Evolutionary conservation across 2,797 vertebrate genomes (phyloP), one percentile per base, ranked within the genome.

Genomic region (Tachyglossus aculeatus): DNA sequence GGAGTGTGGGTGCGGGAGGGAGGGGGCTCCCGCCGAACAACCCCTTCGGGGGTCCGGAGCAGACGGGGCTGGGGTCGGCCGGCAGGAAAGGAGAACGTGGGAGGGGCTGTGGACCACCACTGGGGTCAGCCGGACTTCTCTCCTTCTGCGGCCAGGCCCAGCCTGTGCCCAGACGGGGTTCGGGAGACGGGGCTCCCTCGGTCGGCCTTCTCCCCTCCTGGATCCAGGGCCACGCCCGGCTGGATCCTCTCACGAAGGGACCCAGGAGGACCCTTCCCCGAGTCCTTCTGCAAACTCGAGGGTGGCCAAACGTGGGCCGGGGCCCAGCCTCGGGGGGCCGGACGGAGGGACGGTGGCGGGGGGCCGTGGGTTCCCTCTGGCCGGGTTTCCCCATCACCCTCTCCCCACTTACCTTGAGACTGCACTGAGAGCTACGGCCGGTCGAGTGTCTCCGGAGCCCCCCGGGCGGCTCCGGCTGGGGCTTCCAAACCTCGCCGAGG

Each of bases 401-500:
- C n/a, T n/a, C n/a, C n/a, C n/a, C n/a, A n/a, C n/a, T n/a, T n/a
- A n/a, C n/a, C n/a, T n/a, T n/a, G n/a, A n/a, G n/a, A n/a, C n/a
- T n/a, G n/a, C n/a, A n/a, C 22, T 50, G 25, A 22, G 27, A 51
- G 43, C 40, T 29, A 29, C 38, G 24, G n/a, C 43, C 5, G 24
- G 9, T 48, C 2, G 16, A 11, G 8, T 48, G 31, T 18, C 5
- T 19, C 27, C 16, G 18, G 9, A 48, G n/a, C 31, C 7, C 9
- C 86, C 66, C 86, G 65, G 45, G 45, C 15, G 27, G 78, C 0
- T 88, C 75, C 2, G 83, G 67, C 50, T 93, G 94, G 0, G 89
- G 93, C 77, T 96, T 96, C 91, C 96, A 91, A 52, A 94, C 19
- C 4, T 91, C 84, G 2, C 91, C 89, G 1, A 79, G 91, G 82